Percentiles rank a stretch among this genome's conserved stretches.
Conservation (phyloP, 2,113 vertebrate genomes). For the Mesembrinibis cayennensis region DNA sequence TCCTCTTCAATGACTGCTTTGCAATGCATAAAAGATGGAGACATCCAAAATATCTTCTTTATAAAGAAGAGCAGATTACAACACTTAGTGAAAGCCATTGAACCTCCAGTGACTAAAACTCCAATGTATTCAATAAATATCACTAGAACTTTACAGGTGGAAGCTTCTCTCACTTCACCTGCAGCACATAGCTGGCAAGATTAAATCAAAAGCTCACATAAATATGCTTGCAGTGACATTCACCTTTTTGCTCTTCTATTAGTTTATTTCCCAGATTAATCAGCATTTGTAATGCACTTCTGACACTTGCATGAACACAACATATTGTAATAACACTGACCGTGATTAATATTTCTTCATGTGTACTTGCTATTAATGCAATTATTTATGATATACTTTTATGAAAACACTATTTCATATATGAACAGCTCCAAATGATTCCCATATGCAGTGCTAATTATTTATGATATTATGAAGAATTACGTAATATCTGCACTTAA, state of each 20-base stretch:
- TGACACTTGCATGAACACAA: constrained; percentile 46
- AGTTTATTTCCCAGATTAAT: constrained; percentile 52
- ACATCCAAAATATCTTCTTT: not conserved
- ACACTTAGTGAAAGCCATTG: not conserved
- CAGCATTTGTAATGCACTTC: constrained; percentile 53
- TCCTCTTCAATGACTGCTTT: not conserved
- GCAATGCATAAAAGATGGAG: not conserved
- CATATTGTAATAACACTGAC: not conserved
- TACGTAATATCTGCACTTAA: constrained; percentile 46
- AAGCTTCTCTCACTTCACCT: constrained; percentile 8
- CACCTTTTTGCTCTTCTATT: not conserved
- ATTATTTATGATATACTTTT: constrained; percentile 38
- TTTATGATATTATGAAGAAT: constrained; percentile 45
- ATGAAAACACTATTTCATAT: constrained; percentile 50
- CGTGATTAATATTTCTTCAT: not conserved
- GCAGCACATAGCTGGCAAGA: constrained; percentile 10
- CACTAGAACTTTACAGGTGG: not conserved
- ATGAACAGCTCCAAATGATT: not conserved
- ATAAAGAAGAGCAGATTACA: not conserved
- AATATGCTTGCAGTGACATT: constrained; percentile 23
- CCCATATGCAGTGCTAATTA: not conserved
- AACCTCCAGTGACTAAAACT: not conserved
- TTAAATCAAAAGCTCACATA: constrained; percentile 25
- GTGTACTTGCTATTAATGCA: constrained; percentile 4
- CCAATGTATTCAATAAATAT: not conserved